A percentile compares a stretch with the other conserved stretches of the same genome.
Conservation (phyloP, 2,113 vertebrate genomes). For the Mystacornis crossleyi region DNA sequence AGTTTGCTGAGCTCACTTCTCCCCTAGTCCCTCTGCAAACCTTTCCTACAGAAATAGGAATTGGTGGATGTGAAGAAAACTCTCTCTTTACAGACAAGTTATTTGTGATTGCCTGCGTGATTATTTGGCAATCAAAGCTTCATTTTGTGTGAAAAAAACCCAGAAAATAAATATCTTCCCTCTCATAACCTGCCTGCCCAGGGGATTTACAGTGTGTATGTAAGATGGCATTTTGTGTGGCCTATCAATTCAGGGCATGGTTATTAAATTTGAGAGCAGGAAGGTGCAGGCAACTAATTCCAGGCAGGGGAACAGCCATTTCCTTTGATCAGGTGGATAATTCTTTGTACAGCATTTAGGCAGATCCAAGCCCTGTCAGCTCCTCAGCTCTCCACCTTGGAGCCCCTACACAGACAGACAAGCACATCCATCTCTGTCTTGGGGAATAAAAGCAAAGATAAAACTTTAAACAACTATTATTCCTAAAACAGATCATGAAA, state of each 20-base stretch:
- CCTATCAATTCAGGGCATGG: background rate
- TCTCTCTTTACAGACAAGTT: background rate
- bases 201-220: background rate
- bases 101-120: background rate
- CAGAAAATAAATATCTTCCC: background rate
- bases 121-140: slow-evolving; percentile 3
- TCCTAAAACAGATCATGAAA: background rate
- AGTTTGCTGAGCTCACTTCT: background rate
- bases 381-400: background rate
- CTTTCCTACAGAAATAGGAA: background rate
- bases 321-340: background rate
- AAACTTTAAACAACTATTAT: slow-evolving; percentile 39
- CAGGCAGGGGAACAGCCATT: background rate
- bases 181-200: background rate
- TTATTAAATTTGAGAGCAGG: slow-evolving; percentile 27
- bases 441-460: slow-evolving; percentile 25
- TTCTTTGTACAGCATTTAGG: slow-evolving; percentile 7
- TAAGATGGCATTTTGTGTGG: background rate
- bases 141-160: background rate
- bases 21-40: background rate
- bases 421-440: slow-evolving; percentile 27
- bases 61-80: background rate
- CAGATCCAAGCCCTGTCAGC: background rate
- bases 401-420: slow-evolving; percentile 8
- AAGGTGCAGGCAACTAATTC: slow-evolving; percentile 11